Base-by-base conservation (phyloP, 2,113 vertebrate species). In the Rhinogobius similis region DNA sequence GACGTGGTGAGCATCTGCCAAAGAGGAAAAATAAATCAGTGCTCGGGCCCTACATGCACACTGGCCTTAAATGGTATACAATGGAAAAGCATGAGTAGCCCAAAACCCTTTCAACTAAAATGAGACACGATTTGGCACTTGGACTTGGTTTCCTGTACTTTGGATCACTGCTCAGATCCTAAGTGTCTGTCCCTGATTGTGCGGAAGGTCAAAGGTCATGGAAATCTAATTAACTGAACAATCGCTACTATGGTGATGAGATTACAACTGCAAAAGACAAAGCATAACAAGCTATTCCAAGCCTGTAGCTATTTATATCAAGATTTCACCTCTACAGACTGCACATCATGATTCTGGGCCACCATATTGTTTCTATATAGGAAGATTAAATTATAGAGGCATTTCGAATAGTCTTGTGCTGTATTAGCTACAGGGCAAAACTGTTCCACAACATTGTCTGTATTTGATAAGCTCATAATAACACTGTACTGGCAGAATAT, bases 31-130 rank as follows among this genome's bases (percentile, higher is more conserved):
- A 59, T 62, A 73, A 36, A 75, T 70, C 62, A 46, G 16, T 27
- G 70, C 66, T 76, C 62, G 16, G 61, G 10, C 44, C 64, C 70
- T 4, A 26, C 29, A 59, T 3, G 32, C 70, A 66, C 64, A 61
- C 20, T 64, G 65, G 76, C 85, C 85, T 79, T 83, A 83, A 85
- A 86, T 85, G 85, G 77, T 75, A 24, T 53, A 82, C 73, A 68
- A 77, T 69, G 68, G 62, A 6, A 65, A 63, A 75, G 67, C 59
- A 65, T 5, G 41, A 13, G 2, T 66, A 26, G 71, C 50, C 75
- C 76, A 68, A 83, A 77, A 68, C 67, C 67, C 72, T 66, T 77
- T 81, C 29, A 48, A 75, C 65, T 20, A 59, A 41, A 81, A 78
- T 63, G 32, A 68, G 36, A 21, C 16, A 9, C 13, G 55, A 20